These are phyloP conservation scores for Aegithalos caudatus DNA, from an alignment of 2,113 vertebrate species.

Conservation along the genomic window DNA sequence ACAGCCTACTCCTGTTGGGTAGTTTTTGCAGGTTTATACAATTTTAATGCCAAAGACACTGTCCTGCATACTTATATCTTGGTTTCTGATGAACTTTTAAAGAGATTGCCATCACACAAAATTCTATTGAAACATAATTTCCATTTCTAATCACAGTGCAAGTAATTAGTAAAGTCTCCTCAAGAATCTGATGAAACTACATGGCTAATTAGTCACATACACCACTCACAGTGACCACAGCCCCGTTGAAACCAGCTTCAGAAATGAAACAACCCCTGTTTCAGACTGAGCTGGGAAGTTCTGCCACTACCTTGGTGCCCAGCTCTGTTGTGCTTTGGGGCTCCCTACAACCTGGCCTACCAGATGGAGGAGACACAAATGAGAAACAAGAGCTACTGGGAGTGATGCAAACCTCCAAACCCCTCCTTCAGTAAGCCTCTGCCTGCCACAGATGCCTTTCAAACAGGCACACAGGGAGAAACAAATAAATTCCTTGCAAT, in stretches of 20 bases:
- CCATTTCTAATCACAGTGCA: not conserved
- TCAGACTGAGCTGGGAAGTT: not conserved
- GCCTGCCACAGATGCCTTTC: conserved; percentile 23
- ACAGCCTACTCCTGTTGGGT: not conserved
- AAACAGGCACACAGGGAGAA: conserved; percentile 10
- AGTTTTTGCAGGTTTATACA: not conserved
- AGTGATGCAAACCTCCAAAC: not conserved
- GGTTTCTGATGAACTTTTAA: not conserved
- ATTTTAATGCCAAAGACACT: not conserved
- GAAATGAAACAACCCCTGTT: no score
- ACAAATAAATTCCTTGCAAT: conserved; percentile 54
- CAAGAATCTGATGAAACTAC: not conserved
- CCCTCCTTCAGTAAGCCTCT: not conserved
- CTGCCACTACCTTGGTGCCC: not conserved
- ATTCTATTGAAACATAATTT: not conserved
- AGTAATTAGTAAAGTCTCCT: not conserved
- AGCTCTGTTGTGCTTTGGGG: not conserved
- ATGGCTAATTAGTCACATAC: not conserved
- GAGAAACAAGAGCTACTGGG: not conserved
- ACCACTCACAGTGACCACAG: not conserved
- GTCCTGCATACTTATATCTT: not conserved
- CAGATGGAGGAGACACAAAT: not conserved
- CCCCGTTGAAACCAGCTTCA: not conserved
- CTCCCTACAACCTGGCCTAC: not conserved
- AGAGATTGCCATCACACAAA: not conserved